Base-by-base conservation (phyloP, 2,888 invertebrate species). In the Muscina levida region DNA sequence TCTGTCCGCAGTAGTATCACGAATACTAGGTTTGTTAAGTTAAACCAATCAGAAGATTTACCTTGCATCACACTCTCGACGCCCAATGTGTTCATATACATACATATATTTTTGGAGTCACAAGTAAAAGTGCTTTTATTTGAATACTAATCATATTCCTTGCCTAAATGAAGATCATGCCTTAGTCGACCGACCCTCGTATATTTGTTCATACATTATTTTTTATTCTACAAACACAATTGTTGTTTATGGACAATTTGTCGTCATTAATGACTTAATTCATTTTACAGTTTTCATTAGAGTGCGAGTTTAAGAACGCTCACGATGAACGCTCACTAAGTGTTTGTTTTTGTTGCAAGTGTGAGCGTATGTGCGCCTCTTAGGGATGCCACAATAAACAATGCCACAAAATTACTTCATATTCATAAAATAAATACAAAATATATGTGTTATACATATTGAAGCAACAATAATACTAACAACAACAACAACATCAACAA, bases 191-290 rank as follows among this genome's bases (percentile, higher is more conserved):
- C 72, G 57, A 53, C 48, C 56, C 53, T 65, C 48, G 22, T 8
- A 13, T 26, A 53, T 44, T 66, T 71, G 22, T 37, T 42, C 62
- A 62, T 39, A 62, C 26, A 62, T 62, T n/a, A n/a, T n/a, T n/a
- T n/a, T 19, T 62, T 62, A 3, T 37, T 22, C 13, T 6, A 26
- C 15, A 37, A 81, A 31, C 31, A 8, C 79, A 82, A 83, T 82
- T 85, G 84, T 87, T 87, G 84, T 87, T 87, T 87, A 88, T 89
- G 88, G 88, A 86, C 87, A 89, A 89, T 89, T 89, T 90, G 89
- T 89, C 87, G 86, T 87, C 87, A 86, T 87, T 87, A 90, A 90
- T 88, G 89, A 89, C 88, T 89, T 90, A 90, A 90, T 90, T 89
- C 85, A 86, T 90, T 90, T 87, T 87, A 85, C 90, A 90, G 88